Evolutionary conservation across 2,113 vertebrate genomes (phyloP).

Genomic region (Noturus placidus): DNA sequence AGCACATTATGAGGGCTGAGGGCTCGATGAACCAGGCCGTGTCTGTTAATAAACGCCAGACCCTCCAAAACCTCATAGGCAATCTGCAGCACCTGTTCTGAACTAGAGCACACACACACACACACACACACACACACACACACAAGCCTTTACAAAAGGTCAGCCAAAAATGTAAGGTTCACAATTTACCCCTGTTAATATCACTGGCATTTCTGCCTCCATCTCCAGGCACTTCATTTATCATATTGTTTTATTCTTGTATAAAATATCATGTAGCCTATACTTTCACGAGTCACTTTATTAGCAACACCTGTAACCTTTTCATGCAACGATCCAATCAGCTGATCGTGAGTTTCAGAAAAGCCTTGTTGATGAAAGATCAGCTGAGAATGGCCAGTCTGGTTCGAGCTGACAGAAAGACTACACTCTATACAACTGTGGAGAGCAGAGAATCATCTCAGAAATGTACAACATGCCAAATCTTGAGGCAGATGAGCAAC

Average conservation of each 20-base stretch:
- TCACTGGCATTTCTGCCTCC: not conserved
- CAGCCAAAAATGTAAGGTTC: not conserved
- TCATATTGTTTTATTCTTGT: not conserved
- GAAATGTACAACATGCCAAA: not conserved
- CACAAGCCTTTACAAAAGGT: not conserved
- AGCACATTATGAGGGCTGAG: constrained; percentile 88
- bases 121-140: constrained; percentile 11
- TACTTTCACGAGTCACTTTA: not conserved
- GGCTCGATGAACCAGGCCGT: constrained; percentile 91
- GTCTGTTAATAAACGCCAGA: constrained; percentile 89
- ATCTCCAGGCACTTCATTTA: not conserved
- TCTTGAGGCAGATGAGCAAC: not conserved
- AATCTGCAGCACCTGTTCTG: constrained; percentile 79
- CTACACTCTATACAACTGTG: not conserved
- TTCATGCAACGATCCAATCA: not conserved
- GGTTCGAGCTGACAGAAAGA: not conserved
- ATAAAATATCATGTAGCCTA: not conserved
- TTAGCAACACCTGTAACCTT: not conserved
- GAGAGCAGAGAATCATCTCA: not conserved
- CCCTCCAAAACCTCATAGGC: constrained; percentile 91
- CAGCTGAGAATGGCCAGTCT: not conserved
- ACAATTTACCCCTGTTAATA: not conserved
- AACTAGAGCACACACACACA: constrained; percentile 66
- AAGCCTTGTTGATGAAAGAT: not conserved
- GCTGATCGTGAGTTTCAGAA: not conserved